phyloP scores from a whole-genome alignment of 2,888 invertebrate genomes.

The Oxyscelio sp. region DNA sequence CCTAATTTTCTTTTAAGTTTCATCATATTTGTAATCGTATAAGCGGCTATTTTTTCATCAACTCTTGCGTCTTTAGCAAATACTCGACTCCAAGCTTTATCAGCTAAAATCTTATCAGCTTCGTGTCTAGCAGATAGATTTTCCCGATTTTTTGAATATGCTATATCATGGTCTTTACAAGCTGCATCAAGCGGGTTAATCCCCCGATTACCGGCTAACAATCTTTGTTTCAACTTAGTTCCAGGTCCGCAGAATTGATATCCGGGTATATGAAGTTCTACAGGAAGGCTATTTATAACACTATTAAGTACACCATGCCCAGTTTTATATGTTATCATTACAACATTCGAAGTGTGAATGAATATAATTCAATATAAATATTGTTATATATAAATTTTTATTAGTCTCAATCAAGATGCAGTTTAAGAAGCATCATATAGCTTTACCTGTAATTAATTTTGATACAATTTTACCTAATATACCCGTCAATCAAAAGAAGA shows the following conservation, averaged over 20 bases:
- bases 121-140: neutral
- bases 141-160: neutral
- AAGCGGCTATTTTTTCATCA: neutral
- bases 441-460: neutral
- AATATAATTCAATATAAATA: neutral
- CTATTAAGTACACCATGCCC: neutral
- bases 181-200: neutral
- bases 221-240: neutral
- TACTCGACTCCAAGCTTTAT: neutral
- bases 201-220: neutral
- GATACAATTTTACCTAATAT: neutral
- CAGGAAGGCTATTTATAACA: neutral
- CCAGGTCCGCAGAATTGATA: neutral
- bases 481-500: neutral
- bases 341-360: neutral
- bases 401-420: neutral
- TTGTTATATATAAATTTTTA: neutral
- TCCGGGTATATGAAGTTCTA: neutral
- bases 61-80: neutral
- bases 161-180: neutral
- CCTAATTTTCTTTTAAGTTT: slow-evolving; percentile 1
- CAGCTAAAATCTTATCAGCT: slow-evolving; percentile 3
- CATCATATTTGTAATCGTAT: neutral
- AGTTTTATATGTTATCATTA: neutral
- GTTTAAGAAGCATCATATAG: neutral